Evolutionary conservation across 2,888 invertebrate species (phyloP).

Genomic region (Rugalucina vietnamica): DNA sequence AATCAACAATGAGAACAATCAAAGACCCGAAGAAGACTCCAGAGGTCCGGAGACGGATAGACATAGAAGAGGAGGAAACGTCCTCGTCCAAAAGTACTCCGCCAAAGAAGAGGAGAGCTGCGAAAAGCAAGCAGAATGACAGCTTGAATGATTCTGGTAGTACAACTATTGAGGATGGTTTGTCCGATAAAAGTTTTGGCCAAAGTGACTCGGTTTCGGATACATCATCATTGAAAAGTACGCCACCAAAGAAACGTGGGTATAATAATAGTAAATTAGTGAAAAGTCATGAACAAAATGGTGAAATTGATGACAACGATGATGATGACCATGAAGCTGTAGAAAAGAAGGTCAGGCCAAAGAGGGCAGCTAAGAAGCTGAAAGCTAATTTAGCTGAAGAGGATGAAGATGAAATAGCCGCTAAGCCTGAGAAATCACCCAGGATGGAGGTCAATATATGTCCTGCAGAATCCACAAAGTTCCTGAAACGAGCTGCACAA

Average conservation of each 20-base stretch:
- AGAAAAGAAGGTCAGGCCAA: constrained; percentile 13
- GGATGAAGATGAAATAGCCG: not conserved
- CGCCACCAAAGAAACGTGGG: constrained; percentile 60
- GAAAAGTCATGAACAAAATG: constrained; percentile 57
- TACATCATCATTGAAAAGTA: constrained; percentile 57
- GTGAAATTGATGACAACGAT: constrained; percentile 22
- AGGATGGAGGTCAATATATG: not conserved
- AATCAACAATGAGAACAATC: constrained; percentile 56
- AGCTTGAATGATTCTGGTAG: constrained; percentile 56
- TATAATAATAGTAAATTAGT: constrained; percentile 49
- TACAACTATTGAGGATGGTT: constrained; percentile 55
- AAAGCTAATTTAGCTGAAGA: not conserved
- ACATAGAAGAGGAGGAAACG: constrained; percentile 47
- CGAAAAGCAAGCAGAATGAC: constrained; percentile 49
- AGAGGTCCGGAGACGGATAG: constrained; percentile 45
- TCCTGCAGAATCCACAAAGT: not conserved
- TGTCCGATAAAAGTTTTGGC: constrained; percentile 55
- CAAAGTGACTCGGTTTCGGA: constrained; percentile 57
- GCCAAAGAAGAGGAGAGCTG: constrained; percentile 60
- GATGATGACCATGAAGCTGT: constrained; percentile 1
- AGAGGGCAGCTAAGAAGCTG: constrained; percentile 15
- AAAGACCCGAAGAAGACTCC: constrained; percentile 62
- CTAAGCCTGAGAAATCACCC: not conserved
- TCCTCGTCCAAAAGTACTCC: constrained; percentile 57
- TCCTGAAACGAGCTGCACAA: constrained; percentile 2